Conservation (phyloP, 2,113 vertebrate species). For the Rhynchomys soricoides region DNA sequence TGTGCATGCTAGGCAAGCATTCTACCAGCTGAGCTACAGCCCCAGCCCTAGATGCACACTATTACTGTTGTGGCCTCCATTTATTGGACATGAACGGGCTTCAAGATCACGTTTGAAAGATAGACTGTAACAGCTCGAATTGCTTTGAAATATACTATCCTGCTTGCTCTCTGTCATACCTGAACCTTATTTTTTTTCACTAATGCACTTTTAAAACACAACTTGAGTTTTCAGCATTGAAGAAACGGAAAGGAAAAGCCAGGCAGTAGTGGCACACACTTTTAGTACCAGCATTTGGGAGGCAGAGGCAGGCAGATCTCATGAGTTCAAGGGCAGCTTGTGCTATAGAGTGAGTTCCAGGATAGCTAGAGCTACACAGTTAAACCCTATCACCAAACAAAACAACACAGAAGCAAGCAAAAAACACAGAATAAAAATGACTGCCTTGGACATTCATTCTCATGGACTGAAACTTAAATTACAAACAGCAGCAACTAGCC, state of each 20-base stretch:
- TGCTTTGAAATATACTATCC: no score
- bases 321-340: not conserved
- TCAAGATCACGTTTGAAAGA: not conserved
- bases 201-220: not conserved
- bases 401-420: not conserved
- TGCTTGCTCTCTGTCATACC: not conserved
- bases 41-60: not conserved
- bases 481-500: not conserved
- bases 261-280: not conserved
- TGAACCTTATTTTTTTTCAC: not conserved
- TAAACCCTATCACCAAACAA: not conserved
- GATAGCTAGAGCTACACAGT: not conserved
- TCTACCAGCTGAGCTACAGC: not conserved
- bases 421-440: not conserved
- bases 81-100: not conserved
- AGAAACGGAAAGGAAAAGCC: not conserved
- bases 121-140: not conserved
- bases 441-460: not conserved
- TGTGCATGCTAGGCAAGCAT: not conserved
- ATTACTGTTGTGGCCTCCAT: not conserved
- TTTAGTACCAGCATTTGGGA: not conserved
- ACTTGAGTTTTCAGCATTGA: not conserved
- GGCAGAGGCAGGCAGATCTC: not conserved
- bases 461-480: not conserved
- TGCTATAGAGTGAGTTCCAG: not conserved